Evolutionary conservation across 64 coral and sea anemone genomes (phyloP).

Genomic region (Stichodactyla helianthus): DNA sequence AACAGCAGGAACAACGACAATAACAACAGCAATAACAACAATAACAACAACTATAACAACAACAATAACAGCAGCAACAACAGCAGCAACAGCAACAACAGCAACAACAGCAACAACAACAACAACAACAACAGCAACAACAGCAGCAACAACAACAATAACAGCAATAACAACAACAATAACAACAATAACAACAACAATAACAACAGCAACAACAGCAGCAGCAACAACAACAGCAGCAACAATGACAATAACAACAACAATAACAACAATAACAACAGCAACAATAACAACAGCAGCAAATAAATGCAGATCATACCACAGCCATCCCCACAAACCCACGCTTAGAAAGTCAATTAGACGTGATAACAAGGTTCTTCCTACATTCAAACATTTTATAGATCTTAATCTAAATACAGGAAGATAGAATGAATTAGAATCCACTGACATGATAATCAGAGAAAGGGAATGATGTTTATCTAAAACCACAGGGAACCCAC

Average conservation of each 20-base stretch:
- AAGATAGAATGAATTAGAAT: not conserved
- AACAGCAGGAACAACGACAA: too few species aligned
- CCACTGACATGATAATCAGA: not conserved
- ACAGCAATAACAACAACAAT: too few species aligned
- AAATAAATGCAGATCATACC: not conserved
- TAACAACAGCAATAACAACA: too few species aligned
- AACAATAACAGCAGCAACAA: too few species aligned
- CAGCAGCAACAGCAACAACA: too few species aligned
- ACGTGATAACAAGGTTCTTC: not conserved
- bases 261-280: not conserved
- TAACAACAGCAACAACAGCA: too few species aligned
- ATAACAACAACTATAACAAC: too few species aligned
- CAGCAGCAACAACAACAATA: too few species aligned
- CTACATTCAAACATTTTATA: not conserved
- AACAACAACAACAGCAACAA: too few species aligned
- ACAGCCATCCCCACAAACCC: not conserved
- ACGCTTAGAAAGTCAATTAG: not conserved
- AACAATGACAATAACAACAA: not conserved
- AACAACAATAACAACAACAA: too few species aligned
- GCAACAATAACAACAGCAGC: not conserved
- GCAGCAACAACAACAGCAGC: too few species aligned
- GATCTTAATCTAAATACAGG: constrained; percentile 7
- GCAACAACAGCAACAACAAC: too few species aligned
- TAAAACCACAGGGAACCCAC: not conserved
- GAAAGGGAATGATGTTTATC: not conserved